These are phyloP conservation scores for Allochrocebus solatus DNA, from an alignment of 2,797 vertebrate species.

Conservation along the genomic window DNA sequence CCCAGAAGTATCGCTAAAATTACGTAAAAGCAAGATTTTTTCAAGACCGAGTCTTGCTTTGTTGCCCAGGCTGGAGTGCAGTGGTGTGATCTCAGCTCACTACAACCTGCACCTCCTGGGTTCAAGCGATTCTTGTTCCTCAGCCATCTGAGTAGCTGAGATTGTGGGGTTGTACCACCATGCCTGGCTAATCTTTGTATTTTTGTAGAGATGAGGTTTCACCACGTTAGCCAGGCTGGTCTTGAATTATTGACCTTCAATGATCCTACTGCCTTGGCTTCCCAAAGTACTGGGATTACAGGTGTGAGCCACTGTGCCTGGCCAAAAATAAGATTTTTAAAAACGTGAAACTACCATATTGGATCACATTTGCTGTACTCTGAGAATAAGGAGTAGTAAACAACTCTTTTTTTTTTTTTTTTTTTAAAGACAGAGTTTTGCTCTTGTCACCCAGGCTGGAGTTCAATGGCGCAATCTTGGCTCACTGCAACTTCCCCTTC, in stretches of 20 bases:
- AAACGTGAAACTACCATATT: neutral
- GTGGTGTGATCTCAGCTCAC: neutral
- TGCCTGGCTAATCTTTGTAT: neutral
- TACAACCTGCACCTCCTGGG: neutral
- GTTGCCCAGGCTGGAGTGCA: neutral
- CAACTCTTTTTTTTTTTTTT: neutral
- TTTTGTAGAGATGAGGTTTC: neutral
- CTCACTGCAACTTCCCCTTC: neutral
- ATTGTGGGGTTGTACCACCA: neutral
- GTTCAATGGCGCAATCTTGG: neutral
- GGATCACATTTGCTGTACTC: neutral
- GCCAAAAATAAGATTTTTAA: neutral
- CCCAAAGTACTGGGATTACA: neutral
- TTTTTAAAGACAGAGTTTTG: neutral
- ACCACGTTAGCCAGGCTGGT: neutral
- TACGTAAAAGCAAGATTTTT: neutral
- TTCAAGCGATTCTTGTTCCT: neutral
- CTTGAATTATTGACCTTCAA: neutral
- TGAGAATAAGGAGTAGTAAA: neutral
- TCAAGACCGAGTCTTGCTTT: neutral
- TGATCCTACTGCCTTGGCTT: neutral
- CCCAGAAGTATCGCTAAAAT: neutral
- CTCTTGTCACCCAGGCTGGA: neutral
- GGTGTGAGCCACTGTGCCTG: neutral
- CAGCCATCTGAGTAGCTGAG: neutral